Evolutionary conservation across 2,797 vertebrate species (phyloP), one percentile per base, ranked within the genome.

Genomic region (Aphelocoma californica): DNA sequence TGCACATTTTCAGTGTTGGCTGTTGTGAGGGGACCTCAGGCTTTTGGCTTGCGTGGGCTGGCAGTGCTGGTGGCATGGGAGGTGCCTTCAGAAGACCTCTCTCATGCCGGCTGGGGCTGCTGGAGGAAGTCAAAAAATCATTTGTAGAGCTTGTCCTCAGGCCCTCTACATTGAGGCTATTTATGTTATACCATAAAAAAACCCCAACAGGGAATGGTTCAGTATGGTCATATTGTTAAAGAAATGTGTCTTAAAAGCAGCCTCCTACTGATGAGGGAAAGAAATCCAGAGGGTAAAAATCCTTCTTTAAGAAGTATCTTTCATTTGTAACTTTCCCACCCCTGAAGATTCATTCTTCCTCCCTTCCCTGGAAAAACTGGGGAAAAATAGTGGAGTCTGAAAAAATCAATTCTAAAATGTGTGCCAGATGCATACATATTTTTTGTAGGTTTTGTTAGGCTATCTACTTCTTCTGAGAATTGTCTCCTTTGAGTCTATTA

Each of bases 61-160:
- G 28, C 38, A 50, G 34, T 0, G 12, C 72, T 58, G 70, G 61
- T 79, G 80, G 58, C 0, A 0, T 0, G 0, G 86, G 36, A 83
- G 10, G 7, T 0, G 3, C 86, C 48, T 51, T 88, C 0, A 0
- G 44, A 88, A 86, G 56, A 62, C 67, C 60, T 72, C 62, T 90
- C n/a, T 73, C n/a, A 14, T 40, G 21, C 21, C 0, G 0, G 47
- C 38, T 62, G 53, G n/a, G 45, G 14, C 53, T 92, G 61, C 50
- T 42, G 69, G 11, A 86, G 29, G 56, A 81, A 61, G 44, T 69
- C 20, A 65, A 60, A 57, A 66, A 83, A 79, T 81, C 26, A 42
- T 45, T 58, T 73, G 66, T 84, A 66, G 48, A 72, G 32, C 40
- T 47, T 75, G 36, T 82, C 88, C 70, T 72, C 70, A 72, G 69